Conservation (phyloP, 2,113 vertebrate species). For the Forbesichthys agassizii region DNA sequence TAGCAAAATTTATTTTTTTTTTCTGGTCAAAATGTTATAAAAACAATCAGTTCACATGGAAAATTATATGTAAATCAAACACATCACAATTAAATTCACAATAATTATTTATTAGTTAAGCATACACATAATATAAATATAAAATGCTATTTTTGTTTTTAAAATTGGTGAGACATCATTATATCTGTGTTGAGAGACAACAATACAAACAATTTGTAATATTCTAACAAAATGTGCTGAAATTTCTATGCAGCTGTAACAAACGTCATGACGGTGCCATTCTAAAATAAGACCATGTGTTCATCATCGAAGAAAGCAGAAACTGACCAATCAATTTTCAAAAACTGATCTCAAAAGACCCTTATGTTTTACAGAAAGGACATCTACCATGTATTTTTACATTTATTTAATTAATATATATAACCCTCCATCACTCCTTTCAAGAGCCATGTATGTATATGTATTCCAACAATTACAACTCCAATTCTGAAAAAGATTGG, state of each 20-base stretch:
- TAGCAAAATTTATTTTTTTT: too few relatives aligned
- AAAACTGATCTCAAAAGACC: constrained; percentile 58
- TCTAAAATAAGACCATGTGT: constrained; percentile 80
- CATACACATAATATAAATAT: constrained; percentile 88
- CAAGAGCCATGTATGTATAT: constrained; percentile 41
- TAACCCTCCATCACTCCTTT: constrained; percentile 16
- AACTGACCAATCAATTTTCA: constrained; percentile 33
- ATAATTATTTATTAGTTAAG: constrained; percentile 81
- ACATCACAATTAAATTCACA: constrained; percentile 74
- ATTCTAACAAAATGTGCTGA: constrained; percentile 93
- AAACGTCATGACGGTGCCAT: constrained; percentile 88
- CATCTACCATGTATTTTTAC: constrained; percentile 69
- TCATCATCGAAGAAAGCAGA: constrained; percentile 46
- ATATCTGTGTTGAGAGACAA: constrained; percentile 83
- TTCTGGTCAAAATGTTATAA: too few relatives aligned
- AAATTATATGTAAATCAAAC: neutral
- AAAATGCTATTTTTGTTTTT: constrained; percentile 84
- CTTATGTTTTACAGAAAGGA: constrained; percentile 69
- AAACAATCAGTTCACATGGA: too few relatives aligned
- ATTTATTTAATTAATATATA: constrained; percentile 38
- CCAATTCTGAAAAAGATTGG: too few relatives aligned
- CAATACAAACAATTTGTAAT: constrained; percentile 83
- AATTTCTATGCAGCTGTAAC: constrained; percentile 85
- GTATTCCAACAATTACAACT: constrained; percentile 46
- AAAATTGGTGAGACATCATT: constrained; percentile 86